Evolutionary conservation across 2,888 invertebrate species (phyloP).

Genomic region (Nomada flava): DNA sequence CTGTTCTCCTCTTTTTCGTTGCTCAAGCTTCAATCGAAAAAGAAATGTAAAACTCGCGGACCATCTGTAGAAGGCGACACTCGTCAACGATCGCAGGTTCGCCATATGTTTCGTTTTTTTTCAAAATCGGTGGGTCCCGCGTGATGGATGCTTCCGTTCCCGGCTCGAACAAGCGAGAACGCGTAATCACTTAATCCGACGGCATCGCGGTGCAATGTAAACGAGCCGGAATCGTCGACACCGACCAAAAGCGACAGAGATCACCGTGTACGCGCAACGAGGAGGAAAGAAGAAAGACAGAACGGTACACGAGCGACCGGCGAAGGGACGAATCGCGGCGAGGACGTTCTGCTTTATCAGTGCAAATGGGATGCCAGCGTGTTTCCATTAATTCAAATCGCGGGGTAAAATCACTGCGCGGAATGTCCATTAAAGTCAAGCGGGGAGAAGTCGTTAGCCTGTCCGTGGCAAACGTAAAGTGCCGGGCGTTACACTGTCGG

Average conservation of each 20-base stretch:
- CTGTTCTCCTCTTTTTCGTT: not conserved
- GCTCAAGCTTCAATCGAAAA: too few species aligned
- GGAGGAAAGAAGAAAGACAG: not conserved
- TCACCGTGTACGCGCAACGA: not conserved
- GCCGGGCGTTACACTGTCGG: conserved; percentile 39
- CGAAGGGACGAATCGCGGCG: conserved; percentile 23
- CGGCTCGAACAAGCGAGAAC: conserved; percentile 40
- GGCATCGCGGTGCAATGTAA: conserved; percentile 52
- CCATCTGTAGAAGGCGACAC: conserved; percentile 18
- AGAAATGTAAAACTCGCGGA: not conserved
- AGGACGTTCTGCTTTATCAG: conserved; percentile 70
- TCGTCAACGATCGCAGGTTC: conserved; percentile 26
- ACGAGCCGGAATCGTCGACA: conserved; percentile 49
- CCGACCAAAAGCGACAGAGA: conserved; percentile 22
- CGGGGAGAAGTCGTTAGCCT: conserved; percentile 70
- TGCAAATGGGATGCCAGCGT: conserved; percentile 71
- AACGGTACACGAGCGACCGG: conserved; percentile 16
- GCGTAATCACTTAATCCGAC: conserved; percentile 67
- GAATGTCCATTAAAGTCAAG: conserved; percentile 73
- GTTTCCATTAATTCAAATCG: conserved; percentile 82
- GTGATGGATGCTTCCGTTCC: conserved; percentile 52
- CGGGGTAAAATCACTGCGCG: conserved; percentile 74
- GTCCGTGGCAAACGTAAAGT: conserved; percentile 55
- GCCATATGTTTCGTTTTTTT: conserved; percentile 40
- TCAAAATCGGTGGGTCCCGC: conserved; percentile 36